phyloP scores from a whole-genome alignment of 2,888 invertebrate genomes.

The Isoperla grammatica region DNA sequence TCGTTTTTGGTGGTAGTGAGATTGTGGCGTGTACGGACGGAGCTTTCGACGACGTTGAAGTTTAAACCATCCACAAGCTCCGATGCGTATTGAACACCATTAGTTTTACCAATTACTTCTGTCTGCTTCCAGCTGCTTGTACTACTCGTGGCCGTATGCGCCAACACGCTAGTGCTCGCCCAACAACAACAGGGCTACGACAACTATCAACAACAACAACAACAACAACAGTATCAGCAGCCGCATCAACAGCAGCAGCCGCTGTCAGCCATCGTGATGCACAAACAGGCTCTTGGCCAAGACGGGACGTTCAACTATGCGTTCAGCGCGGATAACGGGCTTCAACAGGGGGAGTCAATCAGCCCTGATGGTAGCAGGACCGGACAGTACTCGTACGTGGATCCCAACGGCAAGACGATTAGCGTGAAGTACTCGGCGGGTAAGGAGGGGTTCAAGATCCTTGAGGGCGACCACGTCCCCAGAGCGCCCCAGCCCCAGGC shows the following conservation, averaged over 20 bases:
- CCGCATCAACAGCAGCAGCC: constrained; percentile 37
- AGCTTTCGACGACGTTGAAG: too few relatives aligned
- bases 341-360: constrained; percentile 62
- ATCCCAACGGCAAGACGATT: constrained; percentile 59
- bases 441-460: constrained; percentile 47
- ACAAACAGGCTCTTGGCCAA: constrained; percentile 58
- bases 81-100: too few relatives aligned
- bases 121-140: too few relatives aligned
- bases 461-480: constrained; percentile 47
- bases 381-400: constrained; percentile 60
- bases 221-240: constrained; percentile 28
- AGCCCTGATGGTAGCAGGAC: constrained; percentile 61
- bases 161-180: background rate
- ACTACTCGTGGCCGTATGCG: too few relatives aligned
- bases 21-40: too few relatives aligned
- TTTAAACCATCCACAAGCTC: too few relatives aligned
- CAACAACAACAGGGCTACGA: background rate
- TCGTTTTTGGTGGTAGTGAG: too few relatives aligned
- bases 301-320: constrained; percentile 63
- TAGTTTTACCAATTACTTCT: too few relatives aligned
- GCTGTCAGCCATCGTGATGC: constrained; percentile 52
- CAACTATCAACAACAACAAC: constrained; percentile 13
- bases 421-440: constrained; percentile 52
- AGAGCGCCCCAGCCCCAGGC: constrained; percentile 35
- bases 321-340: constrained; percentile 63